Conservation (phyloP, 2,113 vertebrate genomes). For the Ceyx cyanopectus region DNA sequence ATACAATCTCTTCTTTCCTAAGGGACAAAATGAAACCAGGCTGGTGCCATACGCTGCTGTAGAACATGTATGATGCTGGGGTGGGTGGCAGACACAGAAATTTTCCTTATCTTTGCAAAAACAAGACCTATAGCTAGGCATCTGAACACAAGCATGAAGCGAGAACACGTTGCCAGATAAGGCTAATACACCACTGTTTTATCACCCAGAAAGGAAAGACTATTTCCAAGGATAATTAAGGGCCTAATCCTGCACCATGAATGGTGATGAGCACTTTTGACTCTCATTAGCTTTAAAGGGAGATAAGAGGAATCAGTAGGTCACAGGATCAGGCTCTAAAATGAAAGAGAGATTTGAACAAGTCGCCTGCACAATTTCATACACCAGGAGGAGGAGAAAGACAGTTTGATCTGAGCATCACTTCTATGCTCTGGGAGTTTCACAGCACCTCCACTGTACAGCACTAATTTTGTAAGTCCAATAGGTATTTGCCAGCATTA, state of each 20-base stretch:
- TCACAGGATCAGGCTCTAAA: conserved; percentile 51
- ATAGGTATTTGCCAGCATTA: conserved; percentile 66
- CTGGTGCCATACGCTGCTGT: not conserved
- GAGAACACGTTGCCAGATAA: not conserved
- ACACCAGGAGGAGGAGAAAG: conserved; percentile 1
- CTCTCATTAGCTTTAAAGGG: conserved; percentile 38
- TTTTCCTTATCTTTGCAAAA: not conserved
- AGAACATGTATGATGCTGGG: not conserved
- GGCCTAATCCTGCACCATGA: conserved; percentile 22
- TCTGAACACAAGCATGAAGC: not conserved
- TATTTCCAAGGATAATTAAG: conserved; percentile 31
- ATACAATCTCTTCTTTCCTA: conserved; percentile 45
- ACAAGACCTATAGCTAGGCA: not conserved
- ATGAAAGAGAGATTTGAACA: conserved; percentile 37
- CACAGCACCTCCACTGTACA: conserved; percentile 37
- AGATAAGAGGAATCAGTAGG: conserved; percentile 23
- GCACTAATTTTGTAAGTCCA: conserved; percentile 53
- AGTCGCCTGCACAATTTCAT: not conserved
- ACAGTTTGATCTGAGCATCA: conserved; percentile 34
- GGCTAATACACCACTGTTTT: fast-evolving
- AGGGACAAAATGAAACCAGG: conserved; percentile 36
- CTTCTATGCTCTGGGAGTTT: conserved; percentile 46
- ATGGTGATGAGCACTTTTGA: conserved; percentile 13
- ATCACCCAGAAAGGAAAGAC: not conserved
- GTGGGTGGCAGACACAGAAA: not conserved